These are phyloP conservation scores for Eumerus sabulonum DNA, from an alignment of 2,888 invertebrate species.

Conservation along the genomic window DNA sequence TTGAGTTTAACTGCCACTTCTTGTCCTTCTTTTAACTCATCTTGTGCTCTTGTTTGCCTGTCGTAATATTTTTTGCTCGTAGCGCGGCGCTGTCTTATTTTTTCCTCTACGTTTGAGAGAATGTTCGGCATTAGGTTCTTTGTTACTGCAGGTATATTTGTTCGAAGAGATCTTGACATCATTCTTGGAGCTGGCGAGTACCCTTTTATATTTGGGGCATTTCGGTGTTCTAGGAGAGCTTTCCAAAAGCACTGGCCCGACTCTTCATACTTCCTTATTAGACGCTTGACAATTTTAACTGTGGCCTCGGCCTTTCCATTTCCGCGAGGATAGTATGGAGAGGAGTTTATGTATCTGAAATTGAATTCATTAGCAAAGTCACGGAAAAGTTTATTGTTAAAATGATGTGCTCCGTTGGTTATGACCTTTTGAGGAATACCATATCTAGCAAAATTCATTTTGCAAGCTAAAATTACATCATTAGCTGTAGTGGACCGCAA, in stretches of 20 bases:
- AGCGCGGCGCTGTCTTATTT: too few species aligned
- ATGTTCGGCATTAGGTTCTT: background rate
- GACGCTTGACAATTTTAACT: background rate
- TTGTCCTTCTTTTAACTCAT: too few species aligned
- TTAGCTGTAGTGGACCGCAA: constrained; percentile 1
- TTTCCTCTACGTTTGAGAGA: background rate
- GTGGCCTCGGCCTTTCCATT: background rate
- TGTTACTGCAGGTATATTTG: background rate
- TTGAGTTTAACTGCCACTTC: too few species aligned
- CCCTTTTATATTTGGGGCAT: background rate
- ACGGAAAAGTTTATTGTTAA: background rate
- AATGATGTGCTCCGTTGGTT: background rate
- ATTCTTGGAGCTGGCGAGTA: constrained; percentile 24
- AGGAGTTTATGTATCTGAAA: background rate
- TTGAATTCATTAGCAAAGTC: constrained; percentile 5
- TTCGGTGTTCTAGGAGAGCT: background rate
- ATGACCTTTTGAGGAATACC: background rate
- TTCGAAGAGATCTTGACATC: constrained; percentile 21
- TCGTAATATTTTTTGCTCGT: too few species aligned
- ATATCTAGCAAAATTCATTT: constrained; percentile 32
- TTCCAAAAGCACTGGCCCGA: too few species aligned
- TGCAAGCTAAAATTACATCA: constrained; percentile 1
- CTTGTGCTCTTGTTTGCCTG: too few species aligned
- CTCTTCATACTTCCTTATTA: too few species aligned
- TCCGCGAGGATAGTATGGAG: background rate